Evolutionary conservation across 2,113 vertebrate genomes (phyloP).

Genomic region (Oreochromis tanganicae): DNA sequence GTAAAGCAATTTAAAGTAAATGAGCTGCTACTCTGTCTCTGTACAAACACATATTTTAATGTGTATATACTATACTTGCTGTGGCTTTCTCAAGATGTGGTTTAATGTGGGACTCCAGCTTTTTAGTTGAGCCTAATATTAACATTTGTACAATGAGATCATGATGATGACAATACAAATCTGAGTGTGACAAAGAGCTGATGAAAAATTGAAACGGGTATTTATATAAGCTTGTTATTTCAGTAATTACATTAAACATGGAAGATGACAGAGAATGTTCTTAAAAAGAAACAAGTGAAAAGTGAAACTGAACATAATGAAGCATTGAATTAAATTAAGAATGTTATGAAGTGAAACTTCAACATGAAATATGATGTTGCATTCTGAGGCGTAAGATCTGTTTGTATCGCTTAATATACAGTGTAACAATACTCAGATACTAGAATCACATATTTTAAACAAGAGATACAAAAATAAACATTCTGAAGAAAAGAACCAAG

Average conservation of each 20-base stretch:
- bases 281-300: neutral
- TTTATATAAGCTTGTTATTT: neutral
- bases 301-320: neutral
- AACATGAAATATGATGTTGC: neutral
- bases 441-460: neutral
- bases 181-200: neutral
- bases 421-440: neutral
- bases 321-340: neutral
- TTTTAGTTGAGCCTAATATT: neutral
- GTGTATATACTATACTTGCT: neutral
- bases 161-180: neutral
- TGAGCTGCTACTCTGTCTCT: neutral
- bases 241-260: neutral
- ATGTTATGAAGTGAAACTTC: neutral
- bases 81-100: neutral
- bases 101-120: neutral
- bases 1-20: slow-evolving; percentile 33
- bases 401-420: neutral
- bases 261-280: neutral
- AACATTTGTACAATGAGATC: neutral
- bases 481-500: neutral
- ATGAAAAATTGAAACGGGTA: neutral
- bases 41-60: neutral
- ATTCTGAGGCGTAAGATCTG: neutral
- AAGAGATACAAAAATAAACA: neutral